Conservation (phyloP, 1,140 invertebrate species). For the Mycetomoellerius zeteki region DNA sequence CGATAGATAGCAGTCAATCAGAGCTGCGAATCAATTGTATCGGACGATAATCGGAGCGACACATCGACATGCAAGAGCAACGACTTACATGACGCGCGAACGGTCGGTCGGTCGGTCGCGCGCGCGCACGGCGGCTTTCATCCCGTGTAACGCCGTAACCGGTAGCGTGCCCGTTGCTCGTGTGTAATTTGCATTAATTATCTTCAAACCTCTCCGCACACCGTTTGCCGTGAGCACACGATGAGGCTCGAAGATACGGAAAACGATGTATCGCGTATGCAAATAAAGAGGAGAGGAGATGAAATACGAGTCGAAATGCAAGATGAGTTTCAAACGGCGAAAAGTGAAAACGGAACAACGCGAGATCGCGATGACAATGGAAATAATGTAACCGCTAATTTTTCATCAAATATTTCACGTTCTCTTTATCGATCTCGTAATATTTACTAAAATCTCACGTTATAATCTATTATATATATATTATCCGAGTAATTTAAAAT, state of each 20-base stretch:
- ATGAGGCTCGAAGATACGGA: slow-evolving; percentile 61
- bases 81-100: slow-evolving; percentile 44
- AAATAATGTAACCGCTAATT: neutral
- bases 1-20: slow-evolving; percentile 24
- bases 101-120: neutral
- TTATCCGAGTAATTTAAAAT: neutral
- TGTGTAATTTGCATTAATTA: slow-evolving; percentile 82
- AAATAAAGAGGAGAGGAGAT: slow-evolving; percentile 59
- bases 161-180: slow-evolving; percentile 75
- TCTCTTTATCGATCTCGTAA: too few relatives aligned
- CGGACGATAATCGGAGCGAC: slow-evolving; percentile 60
- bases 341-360: slow-evolving; percentile 11
- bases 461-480: too few relatives aligned
- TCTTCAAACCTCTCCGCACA: slow-evolving; percentile 75
- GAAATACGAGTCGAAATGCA: slow-evolving; percentile 58
- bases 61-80: slow-evolving; percentile 53
- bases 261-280: slow-evolving; percentile 63
- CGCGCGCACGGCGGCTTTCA: slow-evolving; percentile 52
- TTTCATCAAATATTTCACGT: neutral
- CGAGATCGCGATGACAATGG: neutral
- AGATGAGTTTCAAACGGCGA: slow-evolving; percentile 29
- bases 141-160: slow-evolving; percentile 78
- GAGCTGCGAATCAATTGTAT: slow-evolving; percentile 55
- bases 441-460: too few relatives aligned
- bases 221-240: slow-evolving; percentile 69